These are phyloP conservation scores for Dryadula phaetusa DNA, from an alignment of 2,888 invertebrate genomes.

Conservation along the genomic window DNA sequence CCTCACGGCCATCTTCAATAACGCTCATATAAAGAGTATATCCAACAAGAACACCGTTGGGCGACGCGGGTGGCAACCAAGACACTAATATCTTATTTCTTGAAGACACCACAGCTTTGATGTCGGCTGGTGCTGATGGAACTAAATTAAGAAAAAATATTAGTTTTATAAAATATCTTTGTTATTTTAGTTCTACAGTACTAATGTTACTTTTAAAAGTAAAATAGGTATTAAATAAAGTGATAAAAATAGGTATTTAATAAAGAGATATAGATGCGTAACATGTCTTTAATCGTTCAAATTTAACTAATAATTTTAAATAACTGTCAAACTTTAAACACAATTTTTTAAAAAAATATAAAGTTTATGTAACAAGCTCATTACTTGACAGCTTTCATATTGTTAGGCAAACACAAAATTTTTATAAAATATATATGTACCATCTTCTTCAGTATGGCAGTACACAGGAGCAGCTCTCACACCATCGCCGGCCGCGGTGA, in stretches of 20 bases:
- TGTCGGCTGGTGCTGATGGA: conserved; percentile 94
- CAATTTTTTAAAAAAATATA: too few species aligned
- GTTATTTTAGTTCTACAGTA: background rate
- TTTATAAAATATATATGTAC: conserved; percentile 64
- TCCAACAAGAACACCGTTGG: conserved; percentile 92
- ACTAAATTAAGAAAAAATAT: conserved; percentile 81
- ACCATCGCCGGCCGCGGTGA: conserved; percentile 95
- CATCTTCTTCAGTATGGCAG: conserved; percentile 95
- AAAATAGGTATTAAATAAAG: too few species aligned
- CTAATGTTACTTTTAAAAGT: too few species aligned
- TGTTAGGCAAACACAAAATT: background rate
- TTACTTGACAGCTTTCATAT: background rate
- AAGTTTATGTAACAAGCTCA: too few species aligned
- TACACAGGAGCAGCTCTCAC: conserved; percentile 92
- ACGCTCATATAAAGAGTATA: conserved; percentile 94
- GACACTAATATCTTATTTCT: conserved; percentile 93
- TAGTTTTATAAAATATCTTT: background rate
- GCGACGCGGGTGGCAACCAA: conserved; percentile 93
- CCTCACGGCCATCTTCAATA: conserved; percentile 90
- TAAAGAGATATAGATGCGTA: too few species aligned
- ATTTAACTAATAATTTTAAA: too few species aligned
- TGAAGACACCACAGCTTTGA: conserved; percentile 95
- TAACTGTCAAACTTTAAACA: too few species aligned
- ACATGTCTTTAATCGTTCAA: too few species aligned
- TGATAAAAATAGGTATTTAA: too few species aligned